Conservation (phyloP, 2,113 vertebrate species). For the Cyanoramphus novaezelandiae region DNA sequence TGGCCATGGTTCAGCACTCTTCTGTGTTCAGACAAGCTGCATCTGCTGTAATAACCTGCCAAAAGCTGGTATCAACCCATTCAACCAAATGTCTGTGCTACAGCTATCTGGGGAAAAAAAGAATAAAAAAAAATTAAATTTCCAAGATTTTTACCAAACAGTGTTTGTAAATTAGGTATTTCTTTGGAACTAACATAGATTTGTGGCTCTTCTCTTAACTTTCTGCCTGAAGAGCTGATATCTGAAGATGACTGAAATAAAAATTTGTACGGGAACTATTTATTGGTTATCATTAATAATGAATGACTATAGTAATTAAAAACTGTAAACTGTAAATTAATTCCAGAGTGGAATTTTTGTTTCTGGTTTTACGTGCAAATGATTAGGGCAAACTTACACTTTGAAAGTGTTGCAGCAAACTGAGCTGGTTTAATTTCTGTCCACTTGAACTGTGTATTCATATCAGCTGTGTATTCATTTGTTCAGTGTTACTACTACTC, state of each 20-base stretch:
- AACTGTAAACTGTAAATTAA: constrained; percentile 50
- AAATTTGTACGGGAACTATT: background rate
- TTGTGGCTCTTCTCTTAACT: background rate
- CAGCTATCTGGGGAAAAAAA: background rate
- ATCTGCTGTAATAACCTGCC: constrained; percentile 47
- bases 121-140: background rate
- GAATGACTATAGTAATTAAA: constrained; percentile 56
- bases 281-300: constrained; percentile 42
- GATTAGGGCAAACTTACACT: background rate
- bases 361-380: background rate
- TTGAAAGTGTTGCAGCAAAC: background rate
- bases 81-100: constrained; percentile 14
- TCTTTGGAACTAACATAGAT: background rate
- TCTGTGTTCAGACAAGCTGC: constrained; percentile 44
- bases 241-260: background rate
- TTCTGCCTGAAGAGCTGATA: background rate
- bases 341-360: background rate
- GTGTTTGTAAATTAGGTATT: background rate
- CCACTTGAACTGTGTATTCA: background rate
- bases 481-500: background rate
- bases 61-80: background rate
- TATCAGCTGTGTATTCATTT: background rate
- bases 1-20: background rate
- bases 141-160: background rate
- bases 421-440: background rate